These are phyloP conservation scores for Porites rus DNA, from an alignment of 92 coral and sea anemone genomes.

Conservation along the genomic window DNA sequence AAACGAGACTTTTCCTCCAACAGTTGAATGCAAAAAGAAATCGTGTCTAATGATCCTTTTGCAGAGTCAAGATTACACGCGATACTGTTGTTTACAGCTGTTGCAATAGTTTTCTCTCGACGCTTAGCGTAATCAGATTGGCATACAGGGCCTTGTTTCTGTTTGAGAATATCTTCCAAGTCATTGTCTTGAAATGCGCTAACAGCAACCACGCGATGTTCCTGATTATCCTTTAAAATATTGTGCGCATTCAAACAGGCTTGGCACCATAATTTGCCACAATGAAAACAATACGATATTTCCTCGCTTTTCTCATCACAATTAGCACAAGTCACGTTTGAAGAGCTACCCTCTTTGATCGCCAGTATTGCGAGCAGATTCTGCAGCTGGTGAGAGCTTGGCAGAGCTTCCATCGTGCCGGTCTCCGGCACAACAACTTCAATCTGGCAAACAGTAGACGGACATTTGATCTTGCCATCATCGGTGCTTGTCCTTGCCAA, in stretches of 20 bases:
- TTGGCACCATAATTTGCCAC: neutral
- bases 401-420: slow-evolving; percentile 42
- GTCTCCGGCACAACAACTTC: slow-evolving; percentile 32
- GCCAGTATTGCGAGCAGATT: slow-evolving; percentile 46
- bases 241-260: slow-evolving; percentile 27
- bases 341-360: slow-evolving; percentile 21
- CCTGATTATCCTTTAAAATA: slow-evolving; percentile 26
- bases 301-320: slow-evolving; percentile 40
- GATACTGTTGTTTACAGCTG: slow-evolving; percentile 11
- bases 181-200: slow-evolving; percentile 17
- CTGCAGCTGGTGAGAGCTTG: slow-evolving; percentile 39
- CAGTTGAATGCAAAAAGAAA: neutral
- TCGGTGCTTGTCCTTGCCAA: slow-evolving; percentile 20
- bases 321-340: slow-evolving; percentile 49
- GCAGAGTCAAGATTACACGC: slow-evolving; percentile 7
- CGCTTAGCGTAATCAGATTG: slow-evolving; percentile 12
- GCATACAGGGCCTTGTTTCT: slow-evolving; percentile 4
- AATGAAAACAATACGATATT: slow-evolving; percentile 48
- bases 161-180: slow-evolving; percentile 28
- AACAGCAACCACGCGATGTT: slow-evolving; percentile 42
- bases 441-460: slow-evolving; percentile 24
- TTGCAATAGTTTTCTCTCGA: neutral
- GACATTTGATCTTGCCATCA: slow-evolving; percentile 32
- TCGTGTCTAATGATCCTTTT: neutral
- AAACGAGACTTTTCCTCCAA: slow-evolving; percentile 1